Base-by-base conservation (phyloP, 2,888 invertebrate species). In the Melieria omissa region DNA sequence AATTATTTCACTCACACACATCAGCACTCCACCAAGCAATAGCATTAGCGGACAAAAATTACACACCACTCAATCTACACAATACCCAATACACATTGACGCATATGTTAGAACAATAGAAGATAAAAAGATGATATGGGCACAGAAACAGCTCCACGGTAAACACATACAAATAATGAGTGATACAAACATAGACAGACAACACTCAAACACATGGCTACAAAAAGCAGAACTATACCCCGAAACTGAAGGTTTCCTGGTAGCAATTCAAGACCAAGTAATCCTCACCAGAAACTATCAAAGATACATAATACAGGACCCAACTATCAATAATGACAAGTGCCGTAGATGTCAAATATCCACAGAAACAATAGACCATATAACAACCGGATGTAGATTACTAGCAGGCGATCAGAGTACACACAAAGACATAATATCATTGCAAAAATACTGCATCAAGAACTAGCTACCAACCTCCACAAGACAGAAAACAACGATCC, bases 261-360 rank as follows among this genome's bases (percentile, higher is more conserved):
- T 65, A n/a, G 65, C 65, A 5, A 65, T 65, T 16, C 52, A 65
- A 42, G 65, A 65, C 44, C 52, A 65, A 14, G 65, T 65, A 4
- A 65, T 65, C 9, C n/a, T n/a, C n/a, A n/a, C n/a, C 16, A 65
- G 42, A 41, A 65, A 65, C 44, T 65, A 65, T 41, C 12, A 7
- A 14, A 65, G 52, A 41, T 52, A 65, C 14, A 65, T 65, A 41
- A 42, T 60, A 42, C 8, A 41, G 10, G 42, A 16, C 9, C 8
- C 8, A 41, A 29, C 29, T 29, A 44, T 60, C 41, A 44, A 41
- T 42, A 42, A 41, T 9, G 60, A 42, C 4, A 41, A 42, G 42
- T 60, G 60, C 60, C 7, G 60, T 3, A 60, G 12, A 42, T 60
- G 60, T n/a, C 60, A 42, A 9, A 8, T 8, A 42, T 44, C 29